Evolutionary conservation across 2,113 vertebrate species (phyloP), one percentile per base, ranked within the genome.

Genomic region (Caloenas nicobarica): DNA sequence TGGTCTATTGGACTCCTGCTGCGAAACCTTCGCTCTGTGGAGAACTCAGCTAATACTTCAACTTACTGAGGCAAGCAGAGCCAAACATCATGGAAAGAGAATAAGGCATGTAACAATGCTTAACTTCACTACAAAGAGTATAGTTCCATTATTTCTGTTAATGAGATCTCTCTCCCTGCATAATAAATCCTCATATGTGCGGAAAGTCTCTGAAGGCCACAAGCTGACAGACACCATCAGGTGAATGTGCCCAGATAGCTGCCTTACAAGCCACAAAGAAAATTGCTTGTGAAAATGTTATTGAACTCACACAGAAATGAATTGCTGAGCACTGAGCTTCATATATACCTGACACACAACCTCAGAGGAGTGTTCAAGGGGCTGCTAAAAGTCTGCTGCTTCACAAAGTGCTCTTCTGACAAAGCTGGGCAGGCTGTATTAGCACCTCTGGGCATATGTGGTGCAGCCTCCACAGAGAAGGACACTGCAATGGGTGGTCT

Each of bases 401-500:
- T 57, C 78, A 40, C 70, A 56, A 91, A 74, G 38, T 21, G 21
- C 29, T 69, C 83, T 68, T 81, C 61, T n/a, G 69, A 65, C 31
- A 69, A 57, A 73, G 40, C 0, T 1, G 29, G 23, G 46, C 65
- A 79, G 38, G 25, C 28, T 81, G 48, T 61, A 17, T 74, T 88
- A 79, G 36, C 82, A 71, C 72, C 57, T 91, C 92, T 61, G 82
- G 90, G 81, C 73, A 38, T 85, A 69, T 57, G 77, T 87, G 50
- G 28, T 71, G 2, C 8, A 82, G 29, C 36, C 53, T 84, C 14
- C 73, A 79, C 4, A 0, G 50, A 66, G 54, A 36, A 85, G 57
- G 79, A 61, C 23, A 11, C 23, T 77, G 58, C 57, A 61, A 62
- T 87, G 91, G 91, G 96, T 94, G 96, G 93, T 93, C 95, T 78